Percentiles rank a stretch among this genome's conserved stretches.
Evolutionary conservation across 2,888 invertebrate species (phyloP).

Genomic region (Cerastis rubricosa): DNA sequence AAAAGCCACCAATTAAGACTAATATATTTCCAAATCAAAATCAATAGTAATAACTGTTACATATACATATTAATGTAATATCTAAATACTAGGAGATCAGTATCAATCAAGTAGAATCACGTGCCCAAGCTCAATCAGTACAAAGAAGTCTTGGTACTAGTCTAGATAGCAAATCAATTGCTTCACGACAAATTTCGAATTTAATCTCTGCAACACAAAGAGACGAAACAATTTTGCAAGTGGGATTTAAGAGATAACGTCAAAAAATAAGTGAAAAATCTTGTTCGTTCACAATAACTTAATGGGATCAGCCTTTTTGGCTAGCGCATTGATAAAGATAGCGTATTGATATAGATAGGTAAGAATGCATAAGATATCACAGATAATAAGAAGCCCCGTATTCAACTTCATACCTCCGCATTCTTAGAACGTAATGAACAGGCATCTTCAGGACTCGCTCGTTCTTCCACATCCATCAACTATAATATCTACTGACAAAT

Average conservation of each 20-base stretch:
- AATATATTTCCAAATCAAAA: neutral
- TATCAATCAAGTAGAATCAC: slow-evolving; percentile 29
- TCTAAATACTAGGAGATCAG: slow-evolving; percentile 6
- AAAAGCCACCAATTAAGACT: neutral
- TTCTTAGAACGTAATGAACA: neutral
- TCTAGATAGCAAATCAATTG: slow-evolving; percentile 43
- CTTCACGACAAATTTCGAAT: neutral
- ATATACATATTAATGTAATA: no score
- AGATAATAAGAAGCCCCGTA: neutral
- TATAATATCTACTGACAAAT: neutral
- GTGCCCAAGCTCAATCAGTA: slow-evolving; percentile 18
- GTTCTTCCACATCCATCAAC: neutral
- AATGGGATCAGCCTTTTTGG: slow-evolving; percentile 17
- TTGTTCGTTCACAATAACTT: slow-evolving; percentile 32
- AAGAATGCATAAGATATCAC: neutral
- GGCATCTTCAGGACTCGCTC: neutral
- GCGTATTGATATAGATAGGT: slow-evolving; percentile 15
- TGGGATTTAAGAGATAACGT: slow-evolving; percentile 37
- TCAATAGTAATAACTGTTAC: no score
- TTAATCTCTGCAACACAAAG: slow-evolving; percentile 31
- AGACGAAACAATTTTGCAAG: slow-evolving; percentile 23
- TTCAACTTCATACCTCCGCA: neutral
- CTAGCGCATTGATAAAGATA: slow-evolving; percentile 37
- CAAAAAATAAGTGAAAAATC: slow-evolving; percentile 41
- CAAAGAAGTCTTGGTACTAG: slow-evolving; percentile 7